These are phyloP conservation scores for Adrianichthys oophorus DNA, from an alignment of 2,797 vertebrate genomes.

Conservation along the genomic window DNA sequence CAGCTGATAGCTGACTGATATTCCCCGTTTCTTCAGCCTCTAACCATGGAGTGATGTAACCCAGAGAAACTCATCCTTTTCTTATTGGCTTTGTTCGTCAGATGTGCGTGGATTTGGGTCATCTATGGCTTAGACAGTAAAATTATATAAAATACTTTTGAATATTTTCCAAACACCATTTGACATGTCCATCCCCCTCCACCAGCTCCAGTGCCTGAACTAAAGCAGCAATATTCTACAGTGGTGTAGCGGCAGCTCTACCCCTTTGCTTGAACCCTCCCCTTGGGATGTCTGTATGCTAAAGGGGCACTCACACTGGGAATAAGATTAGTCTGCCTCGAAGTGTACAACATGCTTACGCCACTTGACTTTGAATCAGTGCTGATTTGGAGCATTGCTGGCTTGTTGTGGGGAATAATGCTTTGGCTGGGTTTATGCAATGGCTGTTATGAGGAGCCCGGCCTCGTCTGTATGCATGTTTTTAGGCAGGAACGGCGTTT, in stretches of 20 bases:
- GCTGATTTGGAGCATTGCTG: slow-evolving; percentile 75
- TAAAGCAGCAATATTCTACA: slow-evolving; percentile 55
- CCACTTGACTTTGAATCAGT: slow-evolving; percentile 80
- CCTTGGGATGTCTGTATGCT: slow-evolving; percentile 77
- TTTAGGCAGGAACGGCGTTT: slow-evolving; percentile 69
- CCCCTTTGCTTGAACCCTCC: slow-evolving; percentile 68
- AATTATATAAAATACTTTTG: slow-evolving; percentile 75
- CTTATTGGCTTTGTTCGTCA: slow-evolving; percentile 67
- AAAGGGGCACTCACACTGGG: slow-evolving; percentile 79
- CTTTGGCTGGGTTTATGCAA: slow-evolving; percentile 74
- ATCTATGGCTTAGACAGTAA: slow-evolving; percentile 77
- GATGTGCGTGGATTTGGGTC: slow-evolving; percentile 74
- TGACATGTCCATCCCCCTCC: slow-evolving; percentile 53
- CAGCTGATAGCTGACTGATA: slow-evolving; percentile 77
- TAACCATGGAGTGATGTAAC: slow-evolving; percentile 76
- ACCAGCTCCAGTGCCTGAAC: slow-evolving; percentile 13
- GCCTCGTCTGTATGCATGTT: slow-evolving; percentile 76
- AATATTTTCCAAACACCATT: slow-evolving; percentile 63
- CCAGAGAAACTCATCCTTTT: slow-evolving; percentile 65
- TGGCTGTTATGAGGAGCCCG: slow-evolving; percentile 72
- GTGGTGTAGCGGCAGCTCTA: slow-evolving; percentile 56
- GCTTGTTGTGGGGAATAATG: slow-evolving; percentile 74
- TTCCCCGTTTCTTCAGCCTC: slow-evolving; percentile 67
- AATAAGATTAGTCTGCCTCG: slow-evolving; percentile 80
- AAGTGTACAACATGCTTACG: slow-evolving; percentile 80